These are phyloP conservation scores for Harpalus rubripes DNA, from an alignment of 2,888 invertebrate genomes.

Conservation along the genomic window DNA sequence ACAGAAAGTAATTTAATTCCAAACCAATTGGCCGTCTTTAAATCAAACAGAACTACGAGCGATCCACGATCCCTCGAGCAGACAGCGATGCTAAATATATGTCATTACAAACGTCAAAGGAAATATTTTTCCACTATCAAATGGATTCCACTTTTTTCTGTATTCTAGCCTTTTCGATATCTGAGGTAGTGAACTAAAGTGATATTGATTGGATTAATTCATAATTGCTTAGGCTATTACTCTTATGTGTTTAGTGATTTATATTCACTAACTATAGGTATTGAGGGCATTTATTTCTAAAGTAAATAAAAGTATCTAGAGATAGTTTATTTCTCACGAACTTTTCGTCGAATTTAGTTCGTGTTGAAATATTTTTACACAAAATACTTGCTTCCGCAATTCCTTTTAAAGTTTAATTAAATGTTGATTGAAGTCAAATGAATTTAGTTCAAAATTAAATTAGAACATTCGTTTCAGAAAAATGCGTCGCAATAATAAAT, in stretches of 20 bases:
- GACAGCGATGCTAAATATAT: conserved; percentile 31
- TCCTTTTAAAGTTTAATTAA: too few species aligned
- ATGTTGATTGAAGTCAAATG: background rate
- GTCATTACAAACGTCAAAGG: conserved; percentile 39
- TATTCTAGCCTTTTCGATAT: background rate
- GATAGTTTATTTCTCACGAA: background rate
- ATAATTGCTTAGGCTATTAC: background rate
- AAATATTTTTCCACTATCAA: conserved; percentile 19
- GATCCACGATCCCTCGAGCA: conserved; percentile 9
- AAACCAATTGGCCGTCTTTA: conserved; percentile 54
- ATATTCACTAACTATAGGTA: background rate
- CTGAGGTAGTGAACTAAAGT: conserved; percentile 1
- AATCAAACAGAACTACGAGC: conserved; percentile 54
- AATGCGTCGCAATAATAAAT: too few species aligned
- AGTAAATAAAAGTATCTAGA: background rate
- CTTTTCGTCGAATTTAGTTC: background rate
- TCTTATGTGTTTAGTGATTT: conserved; percentile 1
- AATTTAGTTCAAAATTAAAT: too few species aligned
- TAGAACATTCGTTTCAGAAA: too few species aligned
- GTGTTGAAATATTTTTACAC: background rate
- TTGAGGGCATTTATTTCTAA: background rate
- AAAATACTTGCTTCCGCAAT: background rate
- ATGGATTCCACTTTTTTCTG: conserved; percentile 24
- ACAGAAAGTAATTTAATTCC: conserved; percentile 57
- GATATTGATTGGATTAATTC: conserved; percentile 18